These are phyloP conservation scores for Lerema accius DNA, from an alignment of 1,140 invertebrate genomes.

Conservation along the genomic window DNA sequence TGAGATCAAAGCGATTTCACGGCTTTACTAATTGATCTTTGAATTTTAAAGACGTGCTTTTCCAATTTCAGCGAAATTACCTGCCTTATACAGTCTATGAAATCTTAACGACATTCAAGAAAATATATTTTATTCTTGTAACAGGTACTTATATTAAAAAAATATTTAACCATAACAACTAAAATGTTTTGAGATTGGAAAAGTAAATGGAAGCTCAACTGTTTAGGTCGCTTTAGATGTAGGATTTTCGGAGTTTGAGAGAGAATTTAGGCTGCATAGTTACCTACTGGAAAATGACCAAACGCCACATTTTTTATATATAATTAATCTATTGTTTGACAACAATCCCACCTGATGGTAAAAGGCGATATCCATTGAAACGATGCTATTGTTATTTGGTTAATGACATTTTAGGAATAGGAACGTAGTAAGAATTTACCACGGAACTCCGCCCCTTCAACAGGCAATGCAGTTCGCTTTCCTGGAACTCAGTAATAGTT, in stretches of 20 bases:
- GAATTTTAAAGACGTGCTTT: conserved; percentile 60
- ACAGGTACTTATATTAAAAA: too few species aligned
- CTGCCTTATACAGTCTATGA: conserved; percentile 5
- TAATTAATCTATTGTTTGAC: too few species aligned
- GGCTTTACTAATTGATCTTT: conserved; percentile 66
- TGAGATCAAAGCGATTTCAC: conserved; percentile 65
- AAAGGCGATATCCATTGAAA: neutral
- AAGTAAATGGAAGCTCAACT: too few species aligned
- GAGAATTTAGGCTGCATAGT: too few species aligned
- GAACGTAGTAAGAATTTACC: conserved; percentile 6
- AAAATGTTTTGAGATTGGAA: too few species aligned
- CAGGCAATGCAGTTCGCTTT: conserved; percentile 47
- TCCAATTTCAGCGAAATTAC: conserved; percentile 44
- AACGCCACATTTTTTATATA: too few species aligned
- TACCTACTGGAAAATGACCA: too few species aligned
- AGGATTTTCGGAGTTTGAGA: too few species aligned
- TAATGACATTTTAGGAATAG: conserved; percentile 14
- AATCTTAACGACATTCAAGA: too few species aligned
- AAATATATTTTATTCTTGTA: too few species aligned
- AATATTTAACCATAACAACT: neutral
- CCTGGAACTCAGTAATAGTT: conserved; percentile 58
- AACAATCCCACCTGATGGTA: too few species aligned
- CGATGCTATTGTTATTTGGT: neutral
- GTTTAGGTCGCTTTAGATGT: too few species aligned
- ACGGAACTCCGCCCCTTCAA: conserved; percentile 46